Conservation (phyloP, 2,113 vertebrate species). For the Fregetta grallaria region DNA sequence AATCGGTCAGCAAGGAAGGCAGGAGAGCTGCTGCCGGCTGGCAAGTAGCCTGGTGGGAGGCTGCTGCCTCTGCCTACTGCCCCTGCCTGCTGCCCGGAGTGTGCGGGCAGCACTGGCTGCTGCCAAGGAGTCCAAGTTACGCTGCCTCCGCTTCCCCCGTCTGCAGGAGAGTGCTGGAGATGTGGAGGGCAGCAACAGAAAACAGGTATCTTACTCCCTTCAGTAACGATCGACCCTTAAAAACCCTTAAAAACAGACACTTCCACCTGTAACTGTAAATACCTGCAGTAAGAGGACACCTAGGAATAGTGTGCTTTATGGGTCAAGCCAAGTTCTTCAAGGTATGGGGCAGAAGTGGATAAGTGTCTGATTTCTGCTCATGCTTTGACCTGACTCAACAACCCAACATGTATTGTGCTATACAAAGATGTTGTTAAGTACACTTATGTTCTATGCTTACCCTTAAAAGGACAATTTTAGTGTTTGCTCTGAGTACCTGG, state of each 20-base stretch:
- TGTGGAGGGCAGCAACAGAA: not conserved
- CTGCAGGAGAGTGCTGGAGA: not conserved
- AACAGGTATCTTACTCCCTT: not conserved
- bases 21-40: not conserved
- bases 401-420: not conserved
- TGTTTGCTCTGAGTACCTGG: not conserved
- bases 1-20: not conserved
- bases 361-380: not conserved
- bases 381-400: not conserved
- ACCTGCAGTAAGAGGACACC: not conserved
- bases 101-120: not conserved
- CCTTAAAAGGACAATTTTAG: not conserved
- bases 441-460: not conserved
- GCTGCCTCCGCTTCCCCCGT: accelerated
- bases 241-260: not conserved
- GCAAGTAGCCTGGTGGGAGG: not conserved
- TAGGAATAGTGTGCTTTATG: not conserved
- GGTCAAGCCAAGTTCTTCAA: not conserved
- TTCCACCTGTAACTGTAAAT: not conserved
- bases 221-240: not conserved
- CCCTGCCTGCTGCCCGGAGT: not conserved
- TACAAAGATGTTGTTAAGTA: not conserved
- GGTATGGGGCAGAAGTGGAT: not conserved
- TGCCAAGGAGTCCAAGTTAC: accelerated
- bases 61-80: not conserved